Evolutionary conservation across 2,797 vertebrate genomes (phyloP), one percentile per base, ranked within the genome.

Genomic region (Orestias chungarensis): DNA sequence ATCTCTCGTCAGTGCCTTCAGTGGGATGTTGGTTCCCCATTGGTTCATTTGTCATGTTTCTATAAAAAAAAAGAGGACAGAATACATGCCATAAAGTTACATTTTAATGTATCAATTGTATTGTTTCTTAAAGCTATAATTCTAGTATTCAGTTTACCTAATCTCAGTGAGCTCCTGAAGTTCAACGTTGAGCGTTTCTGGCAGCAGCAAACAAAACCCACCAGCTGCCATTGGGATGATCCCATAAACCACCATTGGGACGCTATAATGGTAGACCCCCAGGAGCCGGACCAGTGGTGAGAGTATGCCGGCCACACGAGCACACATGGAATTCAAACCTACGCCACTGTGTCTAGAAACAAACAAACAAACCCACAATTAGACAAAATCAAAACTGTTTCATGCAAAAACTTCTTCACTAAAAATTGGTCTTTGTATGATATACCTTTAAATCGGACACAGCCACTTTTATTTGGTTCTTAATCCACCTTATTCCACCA

Each of bases 221-320:
- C 93, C 92, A 0, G 80, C 94, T 33, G 79, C 18, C 7, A 95
- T 46, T 0, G 95, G 93, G 6, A 83, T 1, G 0, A 89, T 88
- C 11, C 95, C 94, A 0, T 91, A 96, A 71, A 96, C 71, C 61
- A 91, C 18, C 94, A 96, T 93, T 4, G 95, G 95, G 64, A 95
- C 75, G 54, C 85, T 69, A 0, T 1, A 0, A 68, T 95, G 93
- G 82, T 93, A 93, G 61, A 89, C 75, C 0, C 23, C 86, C 84
- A 97, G 82, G 23, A 96, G 91, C 15, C 82, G 71, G 73, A 96
- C 85, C 14, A 97, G 86, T 0, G 96, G 96, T 0, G 94, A 74
- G 12, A 95, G 10, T 64, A 96, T 94, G 10, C 90, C 95, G 0
- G 75, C 93, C 0, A 94, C 49, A n/a, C 94, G 82, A 0, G 93